A percentile compares a stretch with the other conserved stretches of the same genome.
phyloP scores from a whole-genome alignment of 2,888 invertebrate genomes.

The Lacanobia oleracea region DNA sequence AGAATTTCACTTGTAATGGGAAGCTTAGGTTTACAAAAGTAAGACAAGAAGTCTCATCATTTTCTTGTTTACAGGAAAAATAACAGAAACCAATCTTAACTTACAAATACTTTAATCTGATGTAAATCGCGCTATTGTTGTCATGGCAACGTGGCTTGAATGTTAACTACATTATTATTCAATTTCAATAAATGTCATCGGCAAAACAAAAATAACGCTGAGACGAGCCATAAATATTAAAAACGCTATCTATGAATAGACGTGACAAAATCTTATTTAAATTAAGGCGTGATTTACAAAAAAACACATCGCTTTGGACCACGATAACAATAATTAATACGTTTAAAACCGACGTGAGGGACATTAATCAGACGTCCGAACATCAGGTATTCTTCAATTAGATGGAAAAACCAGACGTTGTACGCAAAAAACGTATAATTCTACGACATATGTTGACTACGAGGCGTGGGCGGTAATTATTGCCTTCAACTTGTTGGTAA shows the following conservation, averaged over 20 bases:
- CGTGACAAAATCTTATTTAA: constrained; percentile 58
- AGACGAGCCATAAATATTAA: constrained; percentile 31
- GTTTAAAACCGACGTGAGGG: constrained; percentile 47
- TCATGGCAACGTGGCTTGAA: constrained; percentile 19
- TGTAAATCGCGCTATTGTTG: constrained; percentile 33
- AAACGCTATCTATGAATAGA: constrained; percentile 54
- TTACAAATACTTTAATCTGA: constrained; percentile 28
- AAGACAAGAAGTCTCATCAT: not conserved
- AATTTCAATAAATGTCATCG: constrained; percentile 46
- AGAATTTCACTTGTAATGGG: too few species aligned
- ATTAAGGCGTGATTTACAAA: constrained; percentile 55
- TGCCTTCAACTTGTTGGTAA: constrained; percentile 65
- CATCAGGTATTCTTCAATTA: constrained; percentile 58
- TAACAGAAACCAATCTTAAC: not conserved
- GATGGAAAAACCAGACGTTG: constrained; percentile 56
- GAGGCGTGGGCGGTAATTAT: constrained; percentile 74
- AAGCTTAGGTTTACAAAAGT: not conserved
- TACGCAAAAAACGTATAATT: constrained; percentile 53
- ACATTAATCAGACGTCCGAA: constrained; percentile 54
- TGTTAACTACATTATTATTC: constrained; percentile 38
- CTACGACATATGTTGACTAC: constrained; percentile 55
- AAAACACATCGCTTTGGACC: constrained; percentile 35
- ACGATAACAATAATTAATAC: constrained; percentile 54
- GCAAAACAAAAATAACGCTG: constrained; percentile 38
- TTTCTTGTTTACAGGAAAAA: not conserved